phyloP scores from a whole-genome alignment of 2,888 invertebrate species.

The Bombylius major region DNA sequence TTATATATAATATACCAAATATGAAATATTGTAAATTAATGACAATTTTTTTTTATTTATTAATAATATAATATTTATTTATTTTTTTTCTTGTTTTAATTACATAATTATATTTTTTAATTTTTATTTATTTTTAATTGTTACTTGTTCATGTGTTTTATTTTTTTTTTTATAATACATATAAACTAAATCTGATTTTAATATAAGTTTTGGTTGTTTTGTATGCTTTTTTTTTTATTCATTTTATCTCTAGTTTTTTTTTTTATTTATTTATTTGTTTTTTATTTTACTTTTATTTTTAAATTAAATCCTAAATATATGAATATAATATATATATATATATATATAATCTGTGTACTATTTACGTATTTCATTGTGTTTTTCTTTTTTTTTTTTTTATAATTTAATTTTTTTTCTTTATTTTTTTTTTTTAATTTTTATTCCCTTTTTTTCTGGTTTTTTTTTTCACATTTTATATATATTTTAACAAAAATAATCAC shows the following conservation, averaged over 20 bases:
- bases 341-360: neutral
- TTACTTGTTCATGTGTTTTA: neutral
- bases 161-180: neutral
- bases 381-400: constrained; percentile 4
- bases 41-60: neutral
- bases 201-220: constrained; percentile 6
- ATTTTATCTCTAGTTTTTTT: neutral
- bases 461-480: constrained; percentile 16
- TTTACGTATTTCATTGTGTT: neutral
- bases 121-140: neutral
- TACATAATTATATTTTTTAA: no score
- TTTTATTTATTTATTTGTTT: neutral
- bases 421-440: constrained; percentile 8
- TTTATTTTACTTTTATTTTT: neutral
- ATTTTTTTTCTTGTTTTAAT: no score
- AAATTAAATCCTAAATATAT: constrained; percentile 3
- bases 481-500: constrained; percentile 20
- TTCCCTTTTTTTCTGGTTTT: constrained; percentile 1
- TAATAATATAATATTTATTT: no score
- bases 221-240: no score
- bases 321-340: neutral
- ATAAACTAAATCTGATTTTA: no score
- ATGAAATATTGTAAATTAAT: constrained; percentile 7
- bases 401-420: constrained; percentile 1
- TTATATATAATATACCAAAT: constrained; percentile 3